phyloP scores from a whole-genome alignment of 2,797 vertebrate species.

The Cyprinella venusta region DNA sequence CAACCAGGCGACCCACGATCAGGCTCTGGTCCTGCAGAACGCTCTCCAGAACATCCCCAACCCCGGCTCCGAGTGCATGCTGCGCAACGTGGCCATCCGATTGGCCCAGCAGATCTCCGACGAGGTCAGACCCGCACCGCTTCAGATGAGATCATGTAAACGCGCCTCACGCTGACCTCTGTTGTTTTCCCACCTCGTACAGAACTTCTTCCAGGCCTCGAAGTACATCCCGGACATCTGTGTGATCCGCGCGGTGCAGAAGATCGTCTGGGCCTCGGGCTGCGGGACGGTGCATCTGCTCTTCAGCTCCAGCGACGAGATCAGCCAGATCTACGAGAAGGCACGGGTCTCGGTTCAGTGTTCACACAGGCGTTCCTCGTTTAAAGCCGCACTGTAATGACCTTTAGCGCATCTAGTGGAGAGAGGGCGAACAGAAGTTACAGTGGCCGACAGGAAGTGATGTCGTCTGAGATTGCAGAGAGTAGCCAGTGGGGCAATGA shows the following conservation, averaged over 20 bases:
- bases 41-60: conserved; percentile 99
- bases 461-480: too few species aligned
- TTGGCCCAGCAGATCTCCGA: conserved; percentile 98
- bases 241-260: conserved; percentile 96
- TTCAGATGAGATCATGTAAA: background rate
- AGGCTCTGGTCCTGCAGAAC: conserved; percentile 96
- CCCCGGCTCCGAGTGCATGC: conserved; percentile 97
- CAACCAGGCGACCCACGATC: conserved; percentile 95
- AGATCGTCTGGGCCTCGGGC: conserved; percentile 97
- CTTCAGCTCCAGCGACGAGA: conserved; percentile 96
- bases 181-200: conserved; percentile 17
- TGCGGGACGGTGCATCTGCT: conserved; percentile 95
- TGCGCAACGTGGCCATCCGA: conserved; percentile 97
- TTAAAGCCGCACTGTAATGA: too few species aligned
- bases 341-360: conserved; percentile 63
- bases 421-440: too few species aligned
- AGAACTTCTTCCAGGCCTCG: conserved; percentile 89
- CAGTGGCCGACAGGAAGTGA: too few species aligned
- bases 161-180: background rate
- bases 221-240: conserved; percentile 98
- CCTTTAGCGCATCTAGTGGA: too few species aligned
- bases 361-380: background rate
- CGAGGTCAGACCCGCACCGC: conserved; percentile 78
- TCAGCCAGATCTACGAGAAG: conserved; percentile 98
- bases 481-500: too few species aligned